Evolutionary conservation across 2,113 vertebrate species (phyloP).

Genomic region (Chamaea fasciata): DNA sequence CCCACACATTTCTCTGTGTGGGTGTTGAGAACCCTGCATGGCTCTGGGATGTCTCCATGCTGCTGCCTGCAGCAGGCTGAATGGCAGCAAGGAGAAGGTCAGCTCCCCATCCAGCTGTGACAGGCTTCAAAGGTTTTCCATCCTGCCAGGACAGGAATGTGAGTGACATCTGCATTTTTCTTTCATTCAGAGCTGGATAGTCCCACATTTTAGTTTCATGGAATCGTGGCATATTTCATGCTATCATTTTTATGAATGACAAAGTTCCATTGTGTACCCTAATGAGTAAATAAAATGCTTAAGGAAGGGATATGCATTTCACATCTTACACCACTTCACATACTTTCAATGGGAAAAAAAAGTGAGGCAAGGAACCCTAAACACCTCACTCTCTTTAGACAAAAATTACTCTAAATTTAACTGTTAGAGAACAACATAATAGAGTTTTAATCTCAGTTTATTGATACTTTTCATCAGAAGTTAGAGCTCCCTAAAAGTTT

Average conservation of each 20-base stretch:
- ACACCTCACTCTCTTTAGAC: background rate
- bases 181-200: background rate
- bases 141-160: background rate
- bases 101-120: background rate
- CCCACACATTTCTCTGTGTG: background rate
- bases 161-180: background rate
- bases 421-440: background rate
- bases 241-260: background rate
- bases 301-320: background rate
- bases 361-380: background rate
- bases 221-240: background rate
- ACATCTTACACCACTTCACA: background rate
- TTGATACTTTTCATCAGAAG: background rate
- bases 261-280: background rate
- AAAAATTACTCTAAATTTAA: background rate
- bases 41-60: background rate
- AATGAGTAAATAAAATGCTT: background rate
- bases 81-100: background rate
- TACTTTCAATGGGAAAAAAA: background rate
- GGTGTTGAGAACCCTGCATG: background rate
- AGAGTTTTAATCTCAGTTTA: background rate
- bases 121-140: background rate
- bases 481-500: background rate
- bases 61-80: background rate
- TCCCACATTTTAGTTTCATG: background rate